These are phyloP conservation scores for Patella caerulea DNA, from an alignment of 2,888 invertebrate species.

Conservation along the genomic window DNA sequence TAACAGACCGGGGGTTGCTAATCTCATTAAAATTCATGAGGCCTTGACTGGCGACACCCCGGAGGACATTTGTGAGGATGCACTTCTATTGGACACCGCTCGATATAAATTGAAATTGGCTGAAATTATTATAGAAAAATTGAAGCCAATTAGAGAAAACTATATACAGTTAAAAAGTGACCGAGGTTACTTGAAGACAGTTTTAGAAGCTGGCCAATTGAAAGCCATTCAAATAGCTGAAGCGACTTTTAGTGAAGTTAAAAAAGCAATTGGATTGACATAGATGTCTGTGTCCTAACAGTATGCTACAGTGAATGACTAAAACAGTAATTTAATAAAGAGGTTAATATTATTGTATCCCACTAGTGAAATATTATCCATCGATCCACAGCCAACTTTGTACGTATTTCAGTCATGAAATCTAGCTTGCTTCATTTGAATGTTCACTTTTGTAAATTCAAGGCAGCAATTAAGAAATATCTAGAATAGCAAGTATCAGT, in stretches of 20 bases:
- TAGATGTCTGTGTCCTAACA: constrained; percentile 65
- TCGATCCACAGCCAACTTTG: no score
- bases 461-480: no score
- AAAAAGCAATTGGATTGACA: constrained; percentile 76
- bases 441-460: no score
- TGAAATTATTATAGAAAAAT: constrained; percentile 80
- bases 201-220: constrained; percentile 78
- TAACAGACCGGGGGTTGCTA: constrained; percentile 88
- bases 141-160: constrained; percentile 80
- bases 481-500: no score
- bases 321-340: no score
- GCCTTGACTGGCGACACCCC: constrained; percentile 79
- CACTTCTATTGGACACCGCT: constrained; percentile 79
- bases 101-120: constrained; percentile 83
- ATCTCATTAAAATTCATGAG: constrained; percentile 88
- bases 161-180: constrained; percentile 77
- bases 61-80: constrained; percentile 81
- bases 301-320: background rate
- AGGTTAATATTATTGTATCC: no score
- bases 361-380: no score
- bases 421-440: no score
- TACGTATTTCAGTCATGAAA: no score
- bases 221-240: constrained; percentile 79
- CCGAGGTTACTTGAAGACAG: constrained; percentile 77
- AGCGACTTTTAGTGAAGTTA: constrained; percentile 78